phyloP scores from a whole-genome alignment of 2,797 vertebrate genomes.

The Carcharodon carcharias region DNA sequence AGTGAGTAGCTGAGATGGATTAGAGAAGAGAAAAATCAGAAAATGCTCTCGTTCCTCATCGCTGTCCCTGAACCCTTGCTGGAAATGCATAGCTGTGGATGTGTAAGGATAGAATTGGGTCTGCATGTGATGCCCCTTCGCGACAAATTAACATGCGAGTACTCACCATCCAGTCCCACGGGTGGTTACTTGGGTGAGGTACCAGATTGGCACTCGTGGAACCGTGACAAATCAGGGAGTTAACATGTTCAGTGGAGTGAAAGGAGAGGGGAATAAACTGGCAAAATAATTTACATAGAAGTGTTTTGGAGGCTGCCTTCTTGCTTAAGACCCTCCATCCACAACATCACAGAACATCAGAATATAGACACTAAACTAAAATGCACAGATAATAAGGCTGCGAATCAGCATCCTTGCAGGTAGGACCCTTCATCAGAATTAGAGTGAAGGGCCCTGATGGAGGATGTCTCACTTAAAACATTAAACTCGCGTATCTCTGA shows the following conservation, averaged over 20 bases:
- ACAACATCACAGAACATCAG: not conserved
- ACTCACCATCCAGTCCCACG: not conserved
- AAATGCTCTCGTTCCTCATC: not conserved
- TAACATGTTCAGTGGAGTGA: not conserved
- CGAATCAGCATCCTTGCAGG: not conserved
- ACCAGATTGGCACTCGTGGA: not conserved
- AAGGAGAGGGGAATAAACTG: not conserved
- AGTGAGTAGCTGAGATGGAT: not conserved
- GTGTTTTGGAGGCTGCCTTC: not conserved
- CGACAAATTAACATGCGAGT: not conserved
- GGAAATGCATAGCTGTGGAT: not conserved
- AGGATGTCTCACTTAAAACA: not conserved
- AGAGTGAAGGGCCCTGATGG: not conserved
- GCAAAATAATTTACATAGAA: not conserved
- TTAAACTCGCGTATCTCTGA: not conserved
- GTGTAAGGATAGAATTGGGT: not conserved
- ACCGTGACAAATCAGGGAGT: not conserved
- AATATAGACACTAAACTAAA: not conserved
- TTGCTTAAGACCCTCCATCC: not conserved
- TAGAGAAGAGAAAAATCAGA: not conserved
- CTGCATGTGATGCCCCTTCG: not conserved
- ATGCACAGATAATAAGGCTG: not conserved
- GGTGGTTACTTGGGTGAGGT: not conserved
- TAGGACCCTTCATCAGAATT: not conserved
- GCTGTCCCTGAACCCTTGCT: not conserved